Evolutionary conservation across 2,888 invertebrate species (phyloP), one percentile per base, ranked within the genome.

Genomic region (Eudemis profundana): DNA sequence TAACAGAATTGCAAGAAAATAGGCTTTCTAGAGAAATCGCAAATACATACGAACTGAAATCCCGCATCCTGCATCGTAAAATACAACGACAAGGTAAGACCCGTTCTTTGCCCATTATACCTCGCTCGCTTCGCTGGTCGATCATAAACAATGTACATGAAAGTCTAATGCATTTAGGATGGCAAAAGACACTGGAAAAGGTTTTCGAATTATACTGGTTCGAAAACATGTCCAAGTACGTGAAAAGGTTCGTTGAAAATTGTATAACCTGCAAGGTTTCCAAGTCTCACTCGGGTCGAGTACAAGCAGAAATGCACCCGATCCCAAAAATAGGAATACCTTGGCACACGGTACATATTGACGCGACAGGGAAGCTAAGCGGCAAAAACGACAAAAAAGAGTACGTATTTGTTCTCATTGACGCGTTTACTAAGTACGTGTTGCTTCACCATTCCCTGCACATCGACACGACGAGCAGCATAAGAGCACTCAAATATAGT

Each of bases 151-250:
- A 38, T n/a, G 38, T 53, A 7, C 53, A 53, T 14, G 53, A 53
- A 7, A 14, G 21, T 7, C 21, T 53, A 0, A 15, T 53, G 8
- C 38, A 53, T n/a, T 14, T 53, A 5, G 53, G 53, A 19, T 53
- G 53, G 53, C 21, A 53, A 21, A 53, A 53, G 8, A 53, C 53
- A 10, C 8, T 53, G 14, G 53, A 36, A 23, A 53, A 53, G 21
- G 38, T 53, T 8, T 53, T n/a, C 21, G 53, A 53, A 10, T n/a
- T 38, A 5, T 53, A 53, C 21, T 53, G 53, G 53, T 53, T 53
- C 14, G 53, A n/a, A n/a, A n/a, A n/a, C n/a, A n/a, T n/a, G n/a
- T n/a, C n/a, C n/a, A n/a, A n/a, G n/a, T n/a, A n/a, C n/a, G n/a
- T n/a, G n/a, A n/a, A n/a, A n/a, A n/a, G n/a, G n/a, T n/a, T n/a